Base-by-base conservation (phyloP, 2,888 invertebrate genomes). In the Chloroclystis v-ata region DNA sequence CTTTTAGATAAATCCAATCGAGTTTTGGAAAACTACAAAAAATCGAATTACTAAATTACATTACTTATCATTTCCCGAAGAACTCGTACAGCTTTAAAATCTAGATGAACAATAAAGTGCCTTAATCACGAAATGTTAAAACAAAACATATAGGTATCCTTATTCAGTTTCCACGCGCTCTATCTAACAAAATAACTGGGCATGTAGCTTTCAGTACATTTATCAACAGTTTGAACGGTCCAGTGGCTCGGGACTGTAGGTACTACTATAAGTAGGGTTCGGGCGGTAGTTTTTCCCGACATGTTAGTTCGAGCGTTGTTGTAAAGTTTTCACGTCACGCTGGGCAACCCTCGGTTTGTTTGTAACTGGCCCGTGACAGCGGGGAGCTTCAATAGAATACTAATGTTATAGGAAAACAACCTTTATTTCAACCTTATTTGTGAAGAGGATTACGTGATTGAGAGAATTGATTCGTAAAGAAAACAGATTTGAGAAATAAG, bases 321-420 rank as follows among this genome's bases (percentile, higher is more conserved):
- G 56, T 52, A 61, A 63, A 62, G 57, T 63, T 71, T 65, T 56
- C 57, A 54, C 49, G 55, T 54, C 50, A 59, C 61, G 61, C 59
- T 60, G 63, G 46, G 56, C 51, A 43, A 54, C 58, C 49, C 46
- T 55, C 58, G 59, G 68, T 65, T 67, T 65, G 67, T 55, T 43
- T 62, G 54, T 57, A 61, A 65, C 62, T 65, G 70, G 69, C 61
- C 75, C 78, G 75, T 79, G 77, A 74, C 81, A 78, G 65, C 75
- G 74, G 56, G 78, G 60, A 78, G 42, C 39, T 37, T 43, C 40
- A 32, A 44, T 43, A 43, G 49, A 49, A 51, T 43, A 56, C 51
- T 49, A 46, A 54, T 39, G 46, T 38, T 40, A 40, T 16, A 46
- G 38, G 37, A 52, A 54, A 50, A 38, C 26, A 47, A 51, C 37